phyloP scores from a whole-genome alignment of 1,140 invertebrate species.

The Apocrypta bakeri region DNA sequence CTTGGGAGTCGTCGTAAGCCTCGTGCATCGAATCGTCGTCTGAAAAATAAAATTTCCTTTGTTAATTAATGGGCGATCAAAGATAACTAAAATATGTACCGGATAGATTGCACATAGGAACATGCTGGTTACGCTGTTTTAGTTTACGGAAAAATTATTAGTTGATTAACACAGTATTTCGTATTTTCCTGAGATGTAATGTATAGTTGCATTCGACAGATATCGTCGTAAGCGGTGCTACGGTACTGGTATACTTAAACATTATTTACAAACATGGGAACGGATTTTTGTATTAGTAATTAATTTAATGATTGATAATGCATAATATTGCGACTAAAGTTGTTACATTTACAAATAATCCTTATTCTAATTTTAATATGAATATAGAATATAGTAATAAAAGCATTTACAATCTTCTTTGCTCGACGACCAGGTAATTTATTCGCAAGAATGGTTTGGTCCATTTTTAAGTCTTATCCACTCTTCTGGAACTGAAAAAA shows the following conservation, averaged over 20 bases:
- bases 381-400: background rate
- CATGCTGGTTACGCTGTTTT: constrained; percentile 5
- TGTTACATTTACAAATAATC: too few species aligned
- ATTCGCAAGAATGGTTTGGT: too few species aligned
- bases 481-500: background rate
- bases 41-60: background rate
- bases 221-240: background rate
- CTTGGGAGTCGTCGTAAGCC: constrained; percentile 8
- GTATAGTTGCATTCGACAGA: background rate
- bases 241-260: background rate
- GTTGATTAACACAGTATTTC: background rate
- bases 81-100: too few species aligned
- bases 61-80: background rate
- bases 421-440: background rate
- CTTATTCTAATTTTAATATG: background rate
- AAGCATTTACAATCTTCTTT: background rate
- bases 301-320: too few species aligned
- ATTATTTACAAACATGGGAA: too few species aligned
- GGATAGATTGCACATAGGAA: background rate
- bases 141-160: background rate
- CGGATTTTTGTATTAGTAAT: too few species aligned
- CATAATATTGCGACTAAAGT: too few species aligned
- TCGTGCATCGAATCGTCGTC: background rate
- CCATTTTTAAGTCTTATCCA: background rate
- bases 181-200: background rate